Base-by-base conservation (phyloP, 2,797 vertebrate genomes). In the Gobionotothen gibberifrons region DNA sequence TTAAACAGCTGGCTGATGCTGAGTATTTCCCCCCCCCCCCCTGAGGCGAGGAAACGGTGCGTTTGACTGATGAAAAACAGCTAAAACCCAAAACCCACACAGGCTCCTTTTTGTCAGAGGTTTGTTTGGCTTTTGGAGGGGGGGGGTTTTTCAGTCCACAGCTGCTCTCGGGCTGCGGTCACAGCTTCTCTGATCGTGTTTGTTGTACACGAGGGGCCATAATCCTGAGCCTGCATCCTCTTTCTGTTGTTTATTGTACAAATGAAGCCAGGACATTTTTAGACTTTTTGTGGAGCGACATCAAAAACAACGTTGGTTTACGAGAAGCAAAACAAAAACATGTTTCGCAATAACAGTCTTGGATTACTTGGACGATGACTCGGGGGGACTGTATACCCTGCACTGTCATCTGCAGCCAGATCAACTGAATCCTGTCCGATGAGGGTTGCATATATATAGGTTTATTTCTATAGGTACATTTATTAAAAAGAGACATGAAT, bases 1-100 rank as follows among this genome's bases (percentile, higher is more conserved):
- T 90, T 79, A 74, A 89, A 86, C 88, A 88, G 83, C 86, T 85
- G 89, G 85, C 63, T 39, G 5, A 26, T 10, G 61, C 67, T 39
- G 61, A 53, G 29, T 48, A 62, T 78, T 62, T 72, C 66, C 73
- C 47, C 55, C 26, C 75, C 58, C 47, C 55, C 26, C 75, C 58
- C 74, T 3, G 12, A 29, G 51, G 71, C 68, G 61, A n/a, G 44
- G 29, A 5, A 32, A 58, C 7, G 12, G 52, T 39, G 57, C 0
- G 7, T 62, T 70, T 68, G 70, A 80, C 51, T 69, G 75, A 84
- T 72, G 81, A 81, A 80, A 87, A 90, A 76, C 81, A 87, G 65
- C 67, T 68, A n/a, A 74, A 79, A 78, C 70, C 21, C 32, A 36
- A 4, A 81, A 79, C 51, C 74, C 63, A 81, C 81, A 66, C 83